Conservation (phyloP, 2,888 invertebrate species). For the Schrankia costaestrigalis region DNA sequence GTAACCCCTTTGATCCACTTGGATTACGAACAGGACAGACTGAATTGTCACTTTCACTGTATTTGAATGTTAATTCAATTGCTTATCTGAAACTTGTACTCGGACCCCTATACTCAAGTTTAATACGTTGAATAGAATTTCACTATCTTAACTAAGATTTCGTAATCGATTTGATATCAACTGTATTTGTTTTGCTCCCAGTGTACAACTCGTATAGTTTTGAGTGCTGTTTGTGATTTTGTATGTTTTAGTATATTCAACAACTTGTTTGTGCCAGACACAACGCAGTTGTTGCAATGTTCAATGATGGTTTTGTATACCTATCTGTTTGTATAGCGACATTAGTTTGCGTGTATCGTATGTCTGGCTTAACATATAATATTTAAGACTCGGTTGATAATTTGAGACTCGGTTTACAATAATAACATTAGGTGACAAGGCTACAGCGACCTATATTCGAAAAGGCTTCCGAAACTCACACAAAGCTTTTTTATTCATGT, state of each 20-base stretch:
- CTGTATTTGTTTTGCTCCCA: no score
- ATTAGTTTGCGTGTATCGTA: constrained; percentile 35
- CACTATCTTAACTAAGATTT: no score
- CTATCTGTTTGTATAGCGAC: constrained; percentile 41
- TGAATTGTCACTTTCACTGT: constrained; percentile 31
- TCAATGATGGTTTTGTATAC: constrained; percentile 41
- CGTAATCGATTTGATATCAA: no score
- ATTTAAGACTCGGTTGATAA: constrained; percentile 6
- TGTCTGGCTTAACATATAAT: constrained; percentile 15
- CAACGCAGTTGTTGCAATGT: constrained; percentile 23
- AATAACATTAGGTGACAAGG: constrained; percentile 19
- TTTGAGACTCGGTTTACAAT: constrained; percentile 8
- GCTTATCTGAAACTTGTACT: constrained; percentile 21
- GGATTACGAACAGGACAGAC: constrained; percentile 18
- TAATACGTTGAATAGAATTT: no score
- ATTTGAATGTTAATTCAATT: constrained; percentile 33
- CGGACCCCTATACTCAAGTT: constrained; percentile 1
- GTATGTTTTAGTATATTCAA: not conserved
- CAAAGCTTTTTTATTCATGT: no score
- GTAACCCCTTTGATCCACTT: constrained; percentile 16
- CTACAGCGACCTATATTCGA: constrained; percentile 28
- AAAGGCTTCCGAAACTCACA: constrained; percentile 19
- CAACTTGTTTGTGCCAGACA: constrained; percentile 9
- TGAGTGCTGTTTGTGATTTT: no score
- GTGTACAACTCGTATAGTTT: no score